Percentiles rank a stretch among this genome's conserved stretches.
Conservation (phyloP, 2,113 vertebrate species). For the Desmodus rotundus region DNA sequence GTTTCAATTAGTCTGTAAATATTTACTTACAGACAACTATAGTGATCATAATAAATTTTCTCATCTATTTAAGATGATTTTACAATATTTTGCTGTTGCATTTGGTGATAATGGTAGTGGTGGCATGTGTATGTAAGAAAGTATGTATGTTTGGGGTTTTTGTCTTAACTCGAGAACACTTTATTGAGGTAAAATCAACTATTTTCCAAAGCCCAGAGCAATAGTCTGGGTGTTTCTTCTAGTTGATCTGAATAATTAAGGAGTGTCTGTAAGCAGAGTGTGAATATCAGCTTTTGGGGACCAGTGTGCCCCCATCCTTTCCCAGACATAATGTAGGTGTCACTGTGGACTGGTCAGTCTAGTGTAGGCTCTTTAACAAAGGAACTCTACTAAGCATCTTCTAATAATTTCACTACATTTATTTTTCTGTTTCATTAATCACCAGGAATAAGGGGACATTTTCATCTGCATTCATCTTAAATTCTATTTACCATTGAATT, state of each 20-base stretch:
- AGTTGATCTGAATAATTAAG: neutral
- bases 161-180: neutral
- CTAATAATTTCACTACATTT: neutral
- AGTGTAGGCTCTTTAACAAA: neutral
- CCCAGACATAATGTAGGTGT: accelerated
- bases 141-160: neutral
- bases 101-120: accelerated
- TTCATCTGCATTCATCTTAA: neutral
- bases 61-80: neutral
- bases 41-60: neutral
- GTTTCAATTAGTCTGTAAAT: neutral
- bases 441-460: neutral
- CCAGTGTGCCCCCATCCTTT: accelerated
- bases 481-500: neutral
- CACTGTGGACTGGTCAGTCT: neutral
- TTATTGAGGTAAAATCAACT: neutral
- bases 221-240: neutral
- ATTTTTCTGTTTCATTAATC: neutral
- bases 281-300: neutral
- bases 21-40: neutral
- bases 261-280: neutral
- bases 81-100: neutral
- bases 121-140: too few species aligned
- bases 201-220: neutral
- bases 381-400: neutral